A percentile compares a stretch with the other conserved stretches of the same genome.
These are phyloP conservation scores for Poecilia latipinna DNA, from an alignment of 2,113 vertebrate species.

Conservation along the genomic window DNA sequence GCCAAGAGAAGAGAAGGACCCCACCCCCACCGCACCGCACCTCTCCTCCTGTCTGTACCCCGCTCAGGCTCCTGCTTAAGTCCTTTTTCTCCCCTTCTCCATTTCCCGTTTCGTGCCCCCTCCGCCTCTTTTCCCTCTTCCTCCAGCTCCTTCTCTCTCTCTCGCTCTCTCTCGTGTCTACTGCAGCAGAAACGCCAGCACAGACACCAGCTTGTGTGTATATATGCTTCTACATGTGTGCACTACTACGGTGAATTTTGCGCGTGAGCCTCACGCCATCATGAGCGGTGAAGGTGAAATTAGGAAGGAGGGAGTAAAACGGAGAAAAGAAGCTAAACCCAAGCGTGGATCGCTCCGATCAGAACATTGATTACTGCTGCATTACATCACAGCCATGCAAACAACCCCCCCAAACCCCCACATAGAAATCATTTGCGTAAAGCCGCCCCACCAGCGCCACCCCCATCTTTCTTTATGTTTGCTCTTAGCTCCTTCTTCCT, in stretches of 20 bases:
- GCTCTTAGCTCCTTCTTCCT: slow-evolving; percentile 19
- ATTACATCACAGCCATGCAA: slow-evolving; percentile 66
- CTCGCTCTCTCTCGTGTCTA: slow-evolving; percentile 68
- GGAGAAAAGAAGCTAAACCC: not conserved
- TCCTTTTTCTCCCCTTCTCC: slow-evolving; percentile 52
- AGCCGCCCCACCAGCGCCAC: slow-evolving; percentile 46
- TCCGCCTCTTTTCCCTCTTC: slow-evolving; percentile 45
- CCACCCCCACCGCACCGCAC: slow-evolving; percentile 47
- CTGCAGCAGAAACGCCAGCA: slow-evolving; percentile 81
- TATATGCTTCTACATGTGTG: slow-evolving; percentile 57
- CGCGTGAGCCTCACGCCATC: slow-evolving; percentile 28
- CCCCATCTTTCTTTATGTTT: slow-evolving; percentile 43
- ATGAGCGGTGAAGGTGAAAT: slow-evolving; percentile 25
- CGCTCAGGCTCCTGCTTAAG: slow-evolving; percentile 35
- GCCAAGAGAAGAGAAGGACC: slow-evolving; percentile 57
- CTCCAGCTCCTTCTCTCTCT: slow-evolving; percentile 28
- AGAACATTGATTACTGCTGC: slow-evolving; percentile 66
- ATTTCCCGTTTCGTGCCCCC: slow-evolving; percentile 50
- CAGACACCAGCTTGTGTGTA: slow-evolving; percentile 69
- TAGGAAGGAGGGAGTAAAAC: not conserved
- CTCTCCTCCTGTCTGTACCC: slow-evolving; percentile 37
- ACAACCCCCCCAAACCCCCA: slow-evolving; percentile 14
- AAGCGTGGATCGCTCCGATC: slow-evolving; percentile 44
- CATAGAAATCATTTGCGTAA: slow-evolving; percentile 64
- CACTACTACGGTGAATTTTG: slow-evolving; percentile 49